Conservation (phyloP, 2,888 invertebrate species). For the Acrobasis repandana region DNA sequence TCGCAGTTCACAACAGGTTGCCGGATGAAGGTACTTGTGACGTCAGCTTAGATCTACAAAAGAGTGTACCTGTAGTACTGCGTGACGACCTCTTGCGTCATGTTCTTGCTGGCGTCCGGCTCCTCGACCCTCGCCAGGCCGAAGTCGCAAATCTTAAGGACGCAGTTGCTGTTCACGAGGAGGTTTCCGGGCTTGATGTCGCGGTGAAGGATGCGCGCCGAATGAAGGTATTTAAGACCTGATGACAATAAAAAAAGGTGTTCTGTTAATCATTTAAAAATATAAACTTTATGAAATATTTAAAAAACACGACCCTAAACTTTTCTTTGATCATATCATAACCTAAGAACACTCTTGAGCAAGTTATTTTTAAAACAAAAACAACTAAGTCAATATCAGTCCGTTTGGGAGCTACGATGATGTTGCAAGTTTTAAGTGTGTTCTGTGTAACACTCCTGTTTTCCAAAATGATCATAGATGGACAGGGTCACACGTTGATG, state of each 20-base stretch:
- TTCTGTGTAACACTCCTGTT: too few relatives aligned
- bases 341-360: too few relatives aligned
- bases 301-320: too few relatives aligned
- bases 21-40: too few relatives aligned
- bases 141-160: conserved; percentile 99
- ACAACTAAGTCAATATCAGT: too few relatives aligned
- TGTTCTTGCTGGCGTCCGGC: conserved; percentile 94
- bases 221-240: conserved; percentile 99
- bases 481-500: too few relatives aligned
- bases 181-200: conserved; percentile 99
- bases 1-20: conserved; percentile 96
- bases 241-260: conserved; percentile 35
- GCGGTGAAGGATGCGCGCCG: conserved; percentile 98
- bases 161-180: conserved; percentile 99
- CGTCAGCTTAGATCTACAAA: not conserved
- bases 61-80: conserved; percentile 92
- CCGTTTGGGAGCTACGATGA: too few relatives aligned
- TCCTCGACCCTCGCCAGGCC: conserved; percentile 99
- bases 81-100: conserved; percentile 99
- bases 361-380: too few relatives aligned
- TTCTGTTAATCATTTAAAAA: not conserved
- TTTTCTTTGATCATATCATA: too few relatives aligned
- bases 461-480: too few relatives aligned
- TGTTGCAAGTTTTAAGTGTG: too few relatives aligned
- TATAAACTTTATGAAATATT: too few relatives aligned